A percentile compares a stretch with the other conserved stretches of the same genome.
Evolutionary conservation across 2,888 invertebrate species (phyloP).

Genomic region (Cordylochernes scorpioides): DNA sequence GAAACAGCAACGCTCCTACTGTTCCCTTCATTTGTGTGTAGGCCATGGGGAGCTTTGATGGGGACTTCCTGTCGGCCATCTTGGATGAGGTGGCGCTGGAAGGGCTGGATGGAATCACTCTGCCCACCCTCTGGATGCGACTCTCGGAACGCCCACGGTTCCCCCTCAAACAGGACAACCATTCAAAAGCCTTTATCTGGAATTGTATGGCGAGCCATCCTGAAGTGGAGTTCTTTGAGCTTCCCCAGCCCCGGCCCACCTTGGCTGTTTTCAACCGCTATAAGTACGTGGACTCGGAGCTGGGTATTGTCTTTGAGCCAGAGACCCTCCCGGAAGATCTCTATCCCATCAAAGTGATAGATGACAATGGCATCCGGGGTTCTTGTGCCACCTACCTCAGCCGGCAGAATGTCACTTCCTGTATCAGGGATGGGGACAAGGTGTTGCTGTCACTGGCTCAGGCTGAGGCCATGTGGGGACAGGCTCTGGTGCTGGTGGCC

Average conservation of each 20-base stretch:
- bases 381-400: conserved; percentile 37
- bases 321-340: conserved; percentile 29
- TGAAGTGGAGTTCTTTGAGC: conserved; percentile 31
- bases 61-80: conserved; percentile 16
- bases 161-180: conserved; percentile 25
- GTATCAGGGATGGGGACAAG: conserved; percentile 19
- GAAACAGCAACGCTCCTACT: too few relatives aligned
- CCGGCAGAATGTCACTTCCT: conserved; percentile 28
- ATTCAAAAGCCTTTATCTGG: conserved; percentile 35
- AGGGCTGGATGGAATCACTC: conserved; percentile 41
- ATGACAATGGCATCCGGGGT: conserved; percentile 31
- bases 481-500: conserved; percentile 40
- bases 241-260: conserved; percentile 31
- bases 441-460: conserved; percentile 23
- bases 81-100: conserved; percentile 51
- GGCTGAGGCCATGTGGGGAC: conserved; percentile 30
- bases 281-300: conserved; percentile 8
- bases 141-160: conserved; percentile 26
- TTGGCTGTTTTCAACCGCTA: conserved; percentile 24
- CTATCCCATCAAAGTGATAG: conserved; percentile 33
- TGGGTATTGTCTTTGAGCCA: conserved; percentile 18
- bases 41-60: not conserved
- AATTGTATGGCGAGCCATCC: conserved; percentile 26
- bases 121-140: conserved; percentile 36
- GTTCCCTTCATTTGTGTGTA: too few relatives aligned